Percentiles rank a stretch among this genome's conserved stretches.
Conservation (phyloP, 1,140 invertebrate species). For the Drosophila funebris region DNA sequence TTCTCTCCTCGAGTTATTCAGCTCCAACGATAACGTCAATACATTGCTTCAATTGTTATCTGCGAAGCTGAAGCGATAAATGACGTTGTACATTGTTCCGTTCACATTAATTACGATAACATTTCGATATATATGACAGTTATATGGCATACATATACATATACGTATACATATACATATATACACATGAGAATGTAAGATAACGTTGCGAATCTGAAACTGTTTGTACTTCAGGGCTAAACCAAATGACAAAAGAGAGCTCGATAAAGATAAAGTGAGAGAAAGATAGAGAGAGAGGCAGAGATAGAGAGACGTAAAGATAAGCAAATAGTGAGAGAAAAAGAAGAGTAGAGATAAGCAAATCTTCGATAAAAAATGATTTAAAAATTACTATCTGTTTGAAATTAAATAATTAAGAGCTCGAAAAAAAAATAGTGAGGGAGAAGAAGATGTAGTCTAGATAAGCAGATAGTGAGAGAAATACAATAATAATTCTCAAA, state of each 20-base stretch:
- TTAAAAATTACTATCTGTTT: no score
- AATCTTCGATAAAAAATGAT: no score
- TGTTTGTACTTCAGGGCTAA: not conserved
- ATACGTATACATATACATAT: not conserved
- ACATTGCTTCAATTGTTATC: slow-evolving; percentile 35
- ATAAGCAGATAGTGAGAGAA: no score
- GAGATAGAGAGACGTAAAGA: no score
- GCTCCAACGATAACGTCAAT: slow-evolving; percentile 14
- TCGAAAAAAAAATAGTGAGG: no score
- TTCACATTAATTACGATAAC: slow-evolving; percentile 21
- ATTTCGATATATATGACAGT: slow-evolving; percentile 31
- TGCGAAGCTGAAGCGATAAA: slow-evolving; percentile 12
- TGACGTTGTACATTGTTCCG: slow-evolving; percentile 22
- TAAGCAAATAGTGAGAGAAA: no score
- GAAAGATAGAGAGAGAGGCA: no score
- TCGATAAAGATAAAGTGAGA: no score
- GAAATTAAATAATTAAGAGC: no score
- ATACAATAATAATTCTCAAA: no score
- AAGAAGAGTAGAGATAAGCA: no score
- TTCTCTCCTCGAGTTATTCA: not conserved
- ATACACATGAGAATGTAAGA: not conserved
- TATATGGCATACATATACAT: slow-evolving; percentile 4
- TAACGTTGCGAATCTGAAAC: not conserved
- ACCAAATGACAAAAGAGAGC: not conserved
- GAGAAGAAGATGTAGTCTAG: no score